These are phyloP conservation scores for Nezara viridula DNA, from an alignment of 2,888 invertebrate genomes.

Conservation along the genomic window DNA sequence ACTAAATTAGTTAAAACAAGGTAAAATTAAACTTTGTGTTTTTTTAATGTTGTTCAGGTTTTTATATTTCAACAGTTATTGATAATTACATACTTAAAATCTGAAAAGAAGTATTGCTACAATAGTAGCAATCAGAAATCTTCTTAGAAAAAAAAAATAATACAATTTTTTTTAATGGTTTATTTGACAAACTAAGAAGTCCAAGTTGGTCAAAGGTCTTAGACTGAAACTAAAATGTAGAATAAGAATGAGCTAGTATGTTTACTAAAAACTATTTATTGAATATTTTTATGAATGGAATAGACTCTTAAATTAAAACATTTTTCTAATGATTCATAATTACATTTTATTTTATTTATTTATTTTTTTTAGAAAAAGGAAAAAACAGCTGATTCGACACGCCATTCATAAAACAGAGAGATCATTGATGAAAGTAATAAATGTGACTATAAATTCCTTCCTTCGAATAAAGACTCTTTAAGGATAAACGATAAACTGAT, in stretches of 20 bases:
- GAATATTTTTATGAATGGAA: not conserved
- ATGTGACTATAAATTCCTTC: not conserved
- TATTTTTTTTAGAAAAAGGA: not conserved
- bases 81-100: too few relatives aligned
- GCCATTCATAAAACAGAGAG: constrained; percentile 17
- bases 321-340: not conserved
- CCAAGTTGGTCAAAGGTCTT: too few relatives aligned
- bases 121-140: too few relatives aligned
- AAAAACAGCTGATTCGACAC: constrained; percentile 14
- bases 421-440: constrained; percentile 29
- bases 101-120: too few relatives aligned
- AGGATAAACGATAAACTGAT: constrained; percentile 20
- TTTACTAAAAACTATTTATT: not conserved
- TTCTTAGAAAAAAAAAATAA: too few relatives aligned
- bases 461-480: constrained; percentile 22
- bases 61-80: too few relatives aligned
- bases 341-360: not conserved
- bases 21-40: too few relatives aligned
- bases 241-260: not conserved
- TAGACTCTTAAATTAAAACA: not conserved
- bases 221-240: not conserved
- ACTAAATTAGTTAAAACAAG: too few relatives aligned
- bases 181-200: too few relatives aligned
- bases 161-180: too few relatives aligned
- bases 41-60: too few relatives aligned